Percentiles rank a stretch among this genome's conserved stretches.
These are phyloP conservation scores for Periparus ater DNA, from an alignment of 2,797 vertebrate species.

Conservation along the genomic window DNA sequence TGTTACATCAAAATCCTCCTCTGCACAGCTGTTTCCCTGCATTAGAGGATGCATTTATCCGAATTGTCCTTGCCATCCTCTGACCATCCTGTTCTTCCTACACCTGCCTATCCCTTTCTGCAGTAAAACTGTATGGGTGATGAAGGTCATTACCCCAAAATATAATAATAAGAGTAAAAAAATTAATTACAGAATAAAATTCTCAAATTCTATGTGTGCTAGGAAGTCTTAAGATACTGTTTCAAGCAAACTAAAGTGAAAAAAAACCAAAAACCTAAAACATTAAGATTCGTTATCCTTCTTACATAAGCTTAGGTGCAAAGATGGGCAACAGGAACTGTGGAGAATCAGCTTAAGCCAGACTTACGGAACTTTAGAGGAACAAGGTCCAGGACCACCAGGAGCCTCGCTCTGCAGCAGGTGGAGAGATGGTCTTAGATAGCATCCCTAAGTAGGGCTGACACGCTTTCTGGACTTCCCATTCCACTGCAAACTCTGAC, in stretches of 20 bases:
- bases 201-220: background rate
- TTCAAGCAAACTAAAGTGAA: background rate
- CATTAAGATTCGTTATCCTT: background rate
- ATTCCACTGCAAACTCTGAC: background rate
- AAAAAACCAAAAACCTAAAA: background rate
- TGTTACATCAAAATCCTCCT: background rate
- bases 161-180: background rate
- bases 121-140: background rate
- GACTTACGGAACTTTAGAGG: background rate
- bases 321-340: background rate
- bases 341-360: background rate
- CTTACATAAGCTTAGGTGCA: background rate
- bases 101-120: background rate
- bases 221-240: background rate
- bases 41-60: background rate
- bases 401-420: background rate
- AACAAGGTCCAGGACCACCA: background rate
- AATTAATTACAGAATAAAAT: background rate
- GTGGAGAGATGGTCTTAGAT: background rate
- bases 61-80: background rate
- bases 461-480: background rate
- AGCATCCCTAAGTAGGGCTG: background rate
- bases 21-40: background rate
- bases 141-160: background rate
- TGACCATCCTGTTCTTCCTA: background rate